phyloP scores from a whole-genome alignment of 1,140 invertebrate genomes.

The Drosophila neocordata region DNA sequence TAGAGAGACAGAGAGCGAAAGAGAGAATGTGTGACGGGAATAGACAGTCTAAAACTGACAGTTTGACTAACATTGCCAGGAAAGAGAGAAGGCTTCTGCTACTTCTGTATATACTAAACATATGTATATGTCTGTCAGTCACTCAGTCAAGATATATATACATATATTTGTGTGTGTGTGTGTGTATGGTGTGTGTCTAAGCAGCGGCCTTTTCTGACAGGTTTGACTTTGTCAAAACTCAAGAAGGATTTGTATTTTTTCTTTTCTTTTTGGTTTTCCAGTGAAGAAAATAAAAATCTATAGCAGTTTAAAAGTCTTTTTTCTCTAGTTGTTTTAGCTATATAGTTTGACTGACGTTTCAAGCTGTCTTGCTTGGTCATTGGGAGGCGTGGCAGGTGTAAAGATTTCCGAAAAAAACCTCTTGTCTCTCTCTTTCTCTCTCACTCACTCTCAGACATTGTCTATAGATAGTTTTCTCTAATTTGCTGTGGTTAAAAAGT shows the following conservation, averaged over 20 bases:
- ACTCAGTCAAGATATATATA: constrained; percentile 42
- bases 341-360: constrained; percentile 51
- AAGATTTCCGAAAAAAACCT: neutral
- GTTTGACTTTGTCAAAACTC: constrained; percentile 71
- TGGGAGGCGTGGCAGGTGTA: constrained; percentile 49
- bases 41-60: constrained; percentile 46
- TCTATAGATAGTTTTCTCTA: constrained; percentile 42
- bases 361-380: constrained; percentile 25
- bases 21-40: neutral
- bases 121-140: constrained; percentile 28
- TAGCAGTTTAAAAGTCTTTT: constrained; percentile 31
- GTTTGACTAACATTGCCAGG: constrained; percentile 67
- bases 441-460: no score
- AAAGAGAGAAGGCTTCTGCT: constrained; percentile 7
- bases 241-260: constrained; percentile 39
- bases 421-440: no score
- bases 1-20: neutral
- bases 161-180: constrained; percentile 25
- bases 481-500: constrained; percentile 66
- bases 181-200: constrained; percentile 45
- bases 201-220: constrained; percentile 39
- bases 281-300: constrained; percentile 33
- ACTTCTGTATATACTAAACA: constrained; percentile 12
- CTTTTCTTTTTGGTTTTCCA: neutral
- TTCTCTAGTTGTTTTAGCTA: neutral